Conservation (phyloP, 2,888 invertebrate genomes). For the Hipparchia sbordonii region DNA sequence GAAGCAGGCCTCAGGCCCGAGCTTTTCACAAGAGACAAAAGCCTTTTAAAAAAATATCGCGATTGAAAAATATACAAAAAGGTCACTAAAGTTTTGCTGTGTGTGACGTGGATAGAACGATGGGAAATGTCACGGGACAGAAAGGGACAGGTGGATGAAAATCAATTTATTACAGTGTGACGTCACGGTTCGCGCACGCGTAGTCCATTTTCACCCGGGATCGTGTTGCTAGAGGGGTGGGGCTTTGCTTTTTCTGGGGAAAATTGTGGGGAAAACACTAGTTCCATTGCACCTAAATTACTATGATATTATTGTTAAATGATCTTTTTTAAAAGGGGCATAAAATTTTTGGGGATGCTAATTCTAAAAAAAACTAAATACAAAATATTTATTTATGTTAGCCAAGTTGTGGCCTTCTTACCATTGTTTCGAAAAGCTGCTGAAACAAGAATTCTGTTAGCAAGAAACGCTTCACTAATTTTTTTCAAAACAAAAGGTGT, state of each 20-base stretch:
- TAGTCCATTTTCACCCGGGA: slow-evolving; percentile 64
- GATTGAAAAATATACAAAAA: slow-evolving; percentile 75
- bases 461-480: too few relatives aligned
- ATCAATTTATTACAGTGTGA: slow-evolving; percentile 83
- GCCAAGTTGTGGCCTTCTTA: too few relatives aligned
- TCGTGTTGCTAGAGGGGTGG: slow-evolving; percentile 59
- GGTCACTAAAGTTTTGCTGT: slow-evolving; percentile 72
- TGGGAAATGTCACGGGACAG: slow-evolving; percentile 42
- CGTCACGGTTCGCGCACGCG: slow-evolving; percentile 79
- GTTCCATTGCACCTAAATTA: too few relatives aligned
- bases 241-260: slow-evolving; percentile 39
- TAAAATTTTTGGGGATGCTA: not conserved
- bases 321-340: too few relatives aligned
- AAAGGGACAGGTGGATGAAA: slow-evolving; percentile 71
- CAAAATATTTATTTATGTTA: too few relatives aligned
- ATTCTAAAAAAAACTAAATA: too few relatives aligned
- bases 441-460: too few relatives aligned
- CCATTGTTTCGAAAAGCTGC: too few relatives aligned
- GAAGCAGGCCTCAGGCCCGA: slow-evolving; percentile 61
- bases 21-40: slow-evolving; percentile 73
- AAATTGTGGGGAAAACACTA: not conserved
- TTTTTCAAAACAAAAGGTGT: too few relatives aligned
- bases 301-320: too few relatives aligned
- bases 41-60: slow-evolving; percentile 65
- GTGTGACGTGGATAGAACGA: slow-evolving; percentile 57